Evolutionary conservation across 2,888 invertebrate genomes (phyloP).

Genomic region (Endomychus coccineus): DNA sequence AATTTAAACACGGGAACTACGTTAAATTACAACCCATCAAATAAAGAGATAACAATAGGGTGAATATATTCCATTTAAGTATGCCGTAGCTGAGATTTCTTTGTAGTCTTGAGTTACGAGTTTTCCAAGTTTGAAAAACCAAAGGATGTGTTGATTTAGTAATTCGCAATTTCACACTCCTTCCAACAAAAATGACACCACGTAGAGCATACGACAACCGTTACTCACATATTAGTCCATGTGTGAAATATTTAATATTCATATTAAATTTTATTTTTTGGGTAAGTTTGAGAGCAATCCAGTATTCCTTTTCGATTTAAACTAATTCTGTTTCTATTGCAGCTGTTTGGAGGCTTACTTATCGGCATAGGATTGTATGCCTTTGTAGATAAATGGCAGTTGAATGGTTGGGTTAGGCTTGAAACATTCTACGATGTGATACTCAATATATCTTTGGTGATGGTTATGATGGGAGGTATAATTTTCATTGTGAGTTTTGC

Average conservation of each 20-base stretch:
- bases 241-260: conserved; percentile 86
- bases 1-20: no score
- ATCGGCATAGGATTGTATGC: conserved; percentile 86
- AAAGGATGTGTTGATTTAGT: no score
- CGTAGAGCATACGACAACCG: conserved; percentile 6
- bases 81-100: no score
- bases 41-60: no score
- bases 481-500: conserved; percentile 93
- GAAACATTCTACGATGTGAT: conserved; percentile 86
- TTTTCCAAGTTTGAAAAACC: no score
- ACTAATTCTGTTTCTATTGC: conserved; percentile 39
- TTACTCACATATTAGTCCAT: conserved; percentile 67
- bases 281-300: conserved; percentile 53
- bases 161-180: no score
- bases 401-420: conserved; percentile 73
- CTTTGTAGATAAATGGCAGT: conserved; percentile 88
- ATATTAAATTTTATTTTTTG: conserved; percentile 83
- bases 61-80: no score
- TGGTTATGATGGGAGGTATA: conserved; percentile 82
- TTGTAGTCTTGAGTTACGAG: no score
- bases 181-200: background rate
- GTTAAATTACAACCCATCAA: no score
- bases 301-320: background rate
- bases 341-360: conserved; percentile 81
- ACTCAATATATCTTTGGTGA: conserved; percentile 81